phyloP scores from a whole-genome alignment of 2,113 vertebrate genomes.

The Melierax canorus region DNA sequence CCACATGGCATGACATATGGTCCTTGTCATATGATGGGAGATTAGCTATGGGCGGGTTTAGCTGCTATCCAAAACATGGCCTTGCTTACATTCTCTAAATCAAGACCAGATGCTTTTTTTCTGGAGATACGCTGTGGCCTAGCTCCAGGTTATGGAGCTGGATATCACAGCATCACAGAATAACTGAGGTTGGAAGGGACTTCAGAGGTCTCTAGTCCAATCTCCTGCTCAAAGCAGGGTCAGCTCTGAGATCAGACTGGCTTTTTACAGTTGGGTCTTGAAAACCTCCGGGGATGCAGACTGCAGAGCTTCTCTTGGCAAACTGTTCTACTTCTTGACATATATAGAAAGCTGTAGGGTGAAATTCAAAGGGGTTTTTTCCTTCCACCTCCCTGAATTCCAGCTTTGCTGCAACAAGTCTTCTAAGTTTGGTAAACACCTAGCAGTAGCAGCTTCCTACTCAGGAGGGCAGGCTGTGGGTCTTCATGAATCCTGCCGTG shows the following conservation, averaged over 20 bases:
- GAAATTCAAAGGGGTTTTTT: background rate
- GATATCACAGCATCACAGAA: background rate
- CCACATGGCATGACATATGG: background rate
- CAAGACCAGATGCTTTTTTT: background rate
- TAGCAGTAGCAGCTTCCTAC: background rate
- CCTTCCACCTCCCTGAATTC: background rate
- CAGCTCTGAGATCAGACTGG: background rate
- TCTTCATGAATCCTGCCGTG: accelerated
- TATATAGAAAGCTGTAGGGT: background rate
- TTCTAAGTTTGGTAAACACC: background rate
- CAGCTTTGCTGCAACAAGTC: background rate
- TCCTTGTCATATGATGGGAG: background rate
- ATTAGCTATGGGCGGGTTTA: background rate
- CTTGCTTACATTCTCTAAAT: background rate
- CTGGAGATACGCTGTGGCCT: background rate
- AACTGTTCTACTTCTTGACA: background rate
- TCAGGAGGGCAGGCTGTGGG: accelerated
- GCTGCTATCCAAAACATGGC: background rate
- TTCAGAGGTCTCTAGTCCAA: background rate
- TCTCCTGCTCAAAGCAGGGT: background rate
- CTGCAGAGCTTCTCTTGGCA: background rate
- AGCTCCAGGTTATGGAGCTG: background rate
- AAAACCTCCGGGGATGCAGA: background rate
- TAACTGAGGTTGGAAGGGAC: background rate
- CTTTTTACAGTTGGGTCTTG: background rate